Evolutionary conservation across 2,888 invertebrate genomes (phyloP), one percentile per base, ranked within the genome.

Genomic region (Macaria liturata): DNA sequence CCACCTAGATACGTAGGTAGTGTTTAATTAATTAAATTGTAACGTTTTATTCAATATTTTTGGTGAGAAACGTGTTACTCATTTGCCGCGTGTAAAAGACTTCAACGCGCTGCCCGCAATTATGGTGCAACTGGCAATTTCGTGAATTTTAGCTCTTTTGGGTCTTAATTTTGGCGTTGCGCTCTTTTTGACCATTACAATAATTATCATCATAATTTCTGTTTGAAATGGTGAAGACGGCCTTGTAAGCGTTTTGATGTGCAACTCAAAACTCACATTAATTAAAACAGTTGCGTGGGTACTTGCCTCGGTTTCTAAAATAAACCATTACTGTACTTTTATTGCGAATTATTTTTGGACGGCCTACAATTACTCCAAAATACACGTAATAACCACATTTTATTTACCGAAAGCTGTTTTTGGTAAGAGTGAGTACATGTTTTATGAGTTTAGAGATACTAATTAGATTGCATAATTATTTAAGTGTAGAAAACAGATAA

Each of bases 41-140:
- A 43, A 54, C 3, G 46, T 46, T 47, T 54, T 54, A 55, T 42
- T 42, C 3, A 37, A 1, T 1, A 37, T 37, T 6, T 37, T 50
- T 44, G 20, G 43, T 32, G 8, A 34, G 3, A 1, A 42, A 3
- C 31, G 42, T 50, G 50, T 48, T 43, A 49, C 49, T 54, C 9
- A 55, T 46, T 34, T 42, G 49, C 54, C 52, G 48, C 50, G 39
- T 56, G 62, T 40, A 64, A 66, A 62, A 66, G 62, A 65, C 57
- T 48, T 68, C 49, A 65, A 68, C 66, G 58, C 56, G 54, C 46
- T 44, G 40, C 44, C 34, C 8, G 32, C n/a, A 32, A 54, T 53
- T 49, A 50, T 54, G 54, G 39, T 46, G 43, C 43, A 53, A 58
- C 34, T 37, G 4, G 5, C 4, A 3, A 54, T 37, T 46, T 46